Base-by-base conservation (phyloP, 2,113 vertebrate genomes). In the Onychorhynchus coronatus region DNA sequence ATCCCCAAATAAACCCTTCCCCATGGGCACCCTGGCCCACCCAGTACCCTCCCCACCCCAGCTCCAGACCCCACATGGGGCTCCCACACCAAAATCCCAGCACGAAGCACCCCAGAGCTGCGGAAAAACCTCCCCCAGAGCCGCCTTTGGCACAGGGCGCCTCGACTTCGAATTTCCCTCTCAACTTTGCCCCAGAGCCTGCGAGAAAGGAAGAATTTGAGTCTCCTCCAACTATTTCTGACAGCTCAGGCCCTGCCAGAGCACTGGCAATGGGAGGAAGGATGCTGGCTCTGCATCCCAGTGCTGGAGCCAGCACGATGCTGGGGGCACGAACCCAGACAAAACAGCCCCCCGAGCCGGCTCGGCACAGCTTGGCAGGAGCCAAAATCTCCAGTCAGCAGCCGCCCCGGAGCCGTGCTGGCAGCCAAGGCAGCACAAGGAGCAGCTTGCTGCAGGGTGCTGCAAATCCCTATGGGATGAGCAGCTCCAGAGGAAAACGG, bases 161-260 rank as follows among this genome's bases (percentile, higher is more conserved):
- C 88, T 94, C 55, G 12, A 19, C 55, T 95, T 58, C 24, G 78
- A 90, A 83, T 93, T 90, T 85, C 12, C 3, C 75, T 61, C 79
- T 97, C 95, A 93, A 86, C 93, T 97, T 92, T 89, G 80, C 92
- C 91, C 95, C 72, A 61, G 84, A 89, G 95, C 72, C 80, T 68
- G 82, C 16, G 82, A 92, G 61, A 80, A 82, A 88, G 46, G 58
- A 90, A 80, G 85, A 74, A 89, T 77, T 73, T 91, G 91, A 94
- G 81, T 49, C 8, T 13, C 41, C 85, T 94, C 92, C 95, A 96
- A 83, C 41, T 42, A 37, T 73, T 93, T 63, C 81, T 28, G 65
- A 85, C 14, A 14, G 81, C 84, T 92, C 41, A 24, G 87, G 24
- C 89, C n/a, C 53, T 13, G 27, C 74, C 74, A 14, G 62, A 68